Evolutionary conservation across 2,888 invertebrate species (phyloP), one percentile per base, ranked within the genome.

Genomic region (Drosophila greeni): DNA sequence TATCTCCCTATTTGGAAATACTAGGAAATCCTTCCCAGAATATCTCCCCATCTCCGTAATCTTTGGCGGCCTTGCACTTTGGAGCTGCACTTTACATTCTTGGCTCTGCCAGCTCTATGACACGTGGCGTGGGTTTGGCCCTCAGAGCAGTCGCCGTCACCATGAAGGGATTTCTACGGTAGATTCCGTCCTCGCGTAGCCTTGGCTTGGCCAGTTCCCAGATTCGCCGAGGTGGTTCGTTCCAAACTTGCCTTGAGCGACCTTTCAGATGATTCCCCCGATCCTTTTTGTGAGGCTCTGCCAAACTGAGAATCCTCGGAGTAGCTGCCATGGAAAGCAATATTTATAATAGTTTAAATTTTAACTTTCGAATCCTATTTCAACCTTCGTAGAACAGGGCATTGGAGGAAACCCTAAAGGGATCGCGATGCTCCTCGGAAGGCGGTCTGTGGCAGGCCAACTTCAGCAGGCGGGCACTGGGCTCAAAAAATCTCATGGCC

Each of bases 81-180:
- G 2, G 1, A 29, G 8, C 5, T 29, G 12, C 29, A 5, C 14
- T 29, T 47, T 14, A 47, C 29, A 47, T 47, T 47, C 20, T 31
- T 14, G 45, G 45, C 29, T 47, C 20, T 18, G 45, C 45, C 9
- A 47, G 20, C 45, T 31, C 5, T 20, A 47, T 3, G 29, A 47
- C 8, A 14, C 45, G 45, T 31, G 45, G 20, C 5, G 45, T 14
- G 9, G 16, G 14, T 31, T 47, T 31, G 18, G 45, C 29, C 31
- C 18, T 31, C 1, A 47, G 29, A 5, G 45, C 45, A 9, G 29
- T 14, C 14, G 20, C 20, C 0, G 45, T 1, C 3, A 47, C 45
- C 20, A 31, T 47, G 14, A 20, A 47, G 8, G 45, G 45, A 14
- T 14, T 20, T 5, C 5, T 20, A 1, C 45, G 45, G 20, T 31